Percentiles rank a stretch among this genome's conserved stretches.
These are phyloP conservation scores for Lordiphosa stackelbergi DNA, from an alignment of 1,140 invertebrate genomes.

Conservation along the genomic window DNA sequence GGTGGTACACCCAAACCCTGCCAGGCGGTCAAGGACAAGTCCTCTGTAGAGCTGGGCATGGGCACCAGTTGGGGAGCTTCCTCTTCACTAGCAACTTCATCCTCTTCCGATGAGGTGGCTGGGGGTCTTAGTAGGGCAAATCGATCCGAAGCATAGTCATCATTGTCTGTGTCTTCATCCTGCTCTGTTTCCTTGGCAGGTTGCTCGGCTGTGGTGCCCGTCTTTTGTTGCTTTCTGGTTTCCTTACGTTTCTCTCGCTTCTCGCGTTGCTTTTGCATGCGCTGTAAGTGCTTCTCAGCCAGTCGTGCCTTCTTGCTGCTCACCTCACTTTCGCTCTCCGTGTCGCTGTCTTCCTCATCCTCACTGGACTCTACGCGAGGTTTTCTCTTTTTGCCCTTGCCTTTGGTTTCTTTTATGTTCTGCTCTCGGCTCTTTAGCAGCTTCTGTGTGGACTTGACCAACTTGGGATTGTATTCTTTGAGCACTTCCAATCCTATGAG, in stretches of 20 bases:
- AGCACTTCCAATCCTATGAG: slow-evolving; percentile 73
- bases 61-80: slow-evolving; percentile 33
- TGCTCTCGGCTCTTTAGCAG: slow-evolving; percentile 1
- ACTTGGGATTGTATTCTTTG: slow-evolving; percentile 60
- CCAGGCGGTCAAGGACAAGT: slow-evolving; percentile 81
- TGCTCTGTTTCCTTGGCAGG: slow-evolving; percentile 11
- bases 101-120: slow-evolving; percentile 13
- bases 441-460: slow-evolving; percentile 51
- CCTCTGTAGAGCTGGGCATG: slow-evolving; percentile 8
- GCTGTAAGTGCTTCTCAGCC: slow-evolving; percentile 43
- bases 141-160: slow-evolving; percentile 46
- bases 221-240: slow-evolving; percentile 35
- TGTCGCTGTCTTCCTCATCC: slow-evolving; percentile 33
- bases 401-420: background rate
- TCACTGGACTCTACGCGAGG: slow-evolving; percentile 21
- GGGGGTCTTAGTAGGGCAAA: slow-evolving; percentile 59
- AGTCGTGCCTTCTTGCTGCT: slow-evolving; percentile 39
- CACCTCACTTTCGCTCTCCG: slow-evolving; percentile 23
- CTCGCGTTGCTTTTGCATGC: slow-evolving; percentile 48
- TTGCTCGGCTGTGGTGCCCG: slow-evolving; percentile 2
- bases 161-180: slow-evolving; percentile 16
- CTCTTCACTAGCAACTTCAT: slow-evolving; percentile 22
- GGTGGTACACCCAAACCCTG: slow-evolving; percentile 82
- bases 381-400: slow-evolving; percentile 25
- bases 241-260: slow-evolving; percentile 62